Base-by-base conservation (phyloP, 53 echinoderm and acorn worm genomes). In the Astropecten irregularis region DNA sequence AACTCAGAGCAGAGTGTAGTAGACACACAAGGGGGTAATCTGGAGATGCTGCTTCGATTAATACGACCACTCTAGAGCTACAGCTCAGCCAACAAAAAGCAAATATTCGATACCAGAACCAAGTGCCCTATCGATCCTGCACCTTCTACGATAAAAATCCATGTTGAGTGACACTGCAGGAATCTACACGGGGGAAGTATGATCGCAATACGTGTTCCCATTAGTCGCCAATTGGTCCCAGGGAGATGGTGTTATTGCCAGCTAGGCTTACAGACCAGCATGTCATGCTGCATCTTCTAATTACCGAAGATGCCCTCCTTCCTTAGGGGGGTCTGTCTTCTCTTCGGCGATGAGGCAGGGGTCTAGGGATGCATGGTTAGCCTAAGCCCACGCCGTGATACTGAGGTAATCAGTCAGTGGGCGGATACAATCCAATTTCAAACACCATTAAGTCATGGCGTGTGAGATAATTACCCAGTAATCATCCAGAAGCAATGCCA, bases 31-130 rank as follows among this genome's bases (percentile, higher is more conserved):
- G 53, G 49, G 52, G 33, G 32, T 9, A n/a, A 33, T 42, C n/a
- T n/a, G n/a, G n/a, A n/a, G n/a, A n/a, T n/a, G n/a, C n/a, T n/a
- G n/a, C n/a, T n/a, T n/a, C n/a, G n/a, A n/a, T 4, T 8, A 48
- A 4, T 70, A 49, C 70, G 70, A 70, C 50, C 50, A 32, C 10
- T 18, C 6, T 51, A 2, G 7, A 70, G 33, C 70, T 29, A 49
- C 33, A 30, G 31, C 70, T 70, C 70, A 70, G 49, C 73, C 73
- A 53, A 10, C 22, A 30, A 40, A 73, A 73, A 73, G 73, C 53
- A 73, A 73, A 73, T 54, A 73, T 73, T 54, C 73, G 73, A 73
- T 55, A 73, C n/a, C 71, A 5, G n/a, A n/a, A 51, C 25, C 51
- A 49, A 71, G 49, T 48, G 52, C 20, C 53, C 11, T 39, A 73